phyloP scores from a whole-genome alignment of 2,888 invertebrate species.

The Ariolimax columbianus region DNA sequence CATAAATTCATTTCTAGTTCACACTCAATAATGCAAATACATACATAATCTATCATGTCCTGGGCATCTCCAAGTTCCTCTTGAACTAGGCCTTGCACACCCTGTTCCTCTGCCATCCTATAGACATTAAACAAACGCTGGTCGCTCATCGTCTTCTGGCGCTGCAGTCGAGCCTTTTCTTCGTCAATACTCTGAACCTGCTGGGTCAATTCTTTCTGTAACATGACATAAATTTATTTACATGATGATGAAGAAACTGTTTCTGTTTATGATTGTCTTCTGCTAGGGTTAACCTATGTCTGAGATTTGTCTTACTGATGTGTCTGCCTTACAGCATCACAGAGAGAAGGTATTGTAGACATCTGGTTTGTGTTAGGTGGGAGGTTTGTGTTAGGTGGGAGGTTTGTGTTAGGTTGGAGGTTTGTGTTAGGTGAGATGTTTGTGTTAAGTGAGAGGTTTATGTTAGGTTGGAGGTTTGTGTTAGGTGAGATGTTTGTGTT shows the following conservation, averaged over 20 bases:
- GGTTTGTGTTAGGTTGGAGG: too few relatives aligned
- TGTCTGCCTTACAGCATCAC: too few relatives aligned
- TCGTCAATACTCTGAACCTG: conserved; percentile 47
- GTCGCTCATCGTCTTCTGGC: conserved; percentile 52
- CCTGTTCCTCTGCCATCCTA: conserved; percentile 54
- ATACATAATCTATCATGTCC: conserved; percentile 24
- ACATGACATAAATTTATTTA: background rate
- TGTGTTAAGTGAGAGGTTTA: too few relatives aligned
- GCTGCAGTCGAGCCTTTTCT: conserved; percentile 47
- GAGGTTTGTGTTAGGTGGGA: too few relatives aligned
- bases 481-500: too few relatives aligned
- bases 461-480: too few relatives aligned
- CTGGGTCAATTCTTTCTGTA: conserved; percentile 57
- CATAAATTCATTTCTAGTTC: too few relatives aligned
- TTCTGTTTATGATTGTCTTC: background rate
- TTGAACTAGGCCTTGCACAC: conserved; percentile 44
- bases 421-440: too few relatives aligned
- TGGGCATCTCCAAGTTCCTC: conserved; percentile 15
- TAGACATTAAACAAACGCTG: conserved; percentile 53
- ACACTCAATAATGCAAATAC: background rate
- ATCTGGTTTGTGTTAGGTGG: too few relatives aligned
- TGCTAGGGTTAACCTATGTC: background rate
- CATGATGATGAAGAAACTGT: background rate
- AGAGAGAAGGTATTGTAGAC: too few relatives aligned
- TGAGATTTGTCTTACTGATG: too few relatives aligned